Evolutionary conservation across 1,140 invertebrate genomes (phyloP).

Genomic region (Drosophila pruinosa): DNA sequence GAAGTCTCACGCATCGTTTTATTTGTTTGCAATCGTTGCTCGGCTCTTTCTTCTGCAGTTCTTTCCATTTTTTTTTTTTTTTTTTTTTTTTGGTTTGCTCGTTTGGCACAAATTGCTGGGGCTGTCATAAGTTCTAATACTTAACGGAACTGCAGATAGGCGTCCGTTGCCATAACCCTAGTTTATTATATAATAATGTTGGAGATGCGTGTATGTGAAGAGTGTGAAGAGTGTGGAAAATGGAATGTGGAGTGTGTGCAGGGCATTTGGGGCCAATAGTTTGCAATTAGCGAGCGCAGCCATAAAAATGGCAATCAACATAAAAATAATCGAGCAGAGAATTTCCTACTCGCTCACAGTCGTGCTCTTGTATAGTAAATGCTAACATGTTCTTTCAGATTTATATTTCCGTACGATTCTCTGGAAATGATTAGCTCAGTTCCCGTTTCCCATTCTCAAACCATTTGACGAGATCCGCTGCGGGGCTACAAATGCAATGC

Average conservation of each 20-base stretch:
- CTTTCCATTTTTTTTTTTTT: background rate
- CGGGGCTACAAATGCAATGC: slow-evolving; percentile 36
- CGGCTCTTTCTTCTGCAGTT: background rate
- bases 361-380: background rate
- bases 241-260: slow-evolving; percentile 6
- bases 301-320: slow-evolving; percentile 70
- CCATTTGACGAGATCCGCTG: background rate
- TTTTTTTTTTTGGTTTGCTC: background rate
- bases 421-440: slow-evolving; percentile 2
- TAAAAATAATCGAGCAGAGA: slow-evolving; percentile 67
- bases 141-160: slow-evolving; percentile 49
- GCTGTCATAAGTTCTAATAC: slow-evolving; percentile 77
- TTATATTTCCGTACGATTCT: background rate
- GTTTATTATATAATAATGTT: slow-evolving; percentile 69
- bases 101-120: slow-evolving; percentile 41
- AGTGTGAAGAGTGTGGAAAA: background rate
- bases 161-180: slow-evolving; percentile 57
- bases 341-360: background rate
- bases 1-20: slow-evolving; percentile 32
- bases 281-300: slow-evolving; percentile 62
- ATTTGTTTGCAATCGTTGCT: slow-evolving; percentile 59
- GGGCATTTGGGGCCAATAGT: slow-evolving; percentile 56
- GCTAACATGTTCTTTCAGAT: background rate
- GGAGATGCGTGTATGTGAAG: background rate
- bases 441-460: background rate